Conservation (phyloP, 2,888 invertebrate genomes). For the Macrophya annulata region DNA sequence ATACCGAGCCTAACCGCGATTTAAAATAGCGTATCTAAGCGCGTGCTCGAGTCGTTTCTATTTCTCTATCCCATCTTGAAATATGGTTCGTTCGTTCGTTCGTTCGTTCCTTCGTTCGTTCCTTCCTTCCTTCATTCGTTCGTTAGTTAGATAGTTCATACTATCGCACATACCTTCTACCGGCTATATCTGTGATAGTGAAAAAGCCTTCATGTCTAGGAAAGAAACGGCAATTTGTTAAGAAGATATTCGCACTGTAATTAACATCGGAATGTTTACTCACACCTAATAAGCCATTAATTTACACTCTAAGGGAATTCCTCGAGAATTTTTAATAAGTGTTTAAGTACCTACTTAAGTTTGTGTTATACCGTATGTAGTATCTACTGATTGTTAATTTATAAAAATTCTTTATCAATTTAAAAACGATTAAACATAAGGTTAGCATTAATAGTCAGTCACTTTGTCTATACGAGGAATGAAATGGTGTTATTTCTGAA, state of each 20-base stretch:
- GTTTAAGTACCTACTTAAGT: too few relatives aligned
- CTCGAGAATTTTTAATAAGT: not conserved
- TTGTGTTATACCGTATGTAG: too few relatives aligned
- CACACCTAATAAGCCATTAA: conserved; percentile 31
- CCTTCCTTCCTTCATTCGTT: not conserved
- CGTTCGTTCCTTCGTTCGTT: conserved; percentile 15
- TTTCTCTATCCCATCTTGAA: conserved; percentile 31
- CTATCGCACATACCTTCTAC: not conserved
- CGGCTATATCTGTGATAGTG: not conserved
- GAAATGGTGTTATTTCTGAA: not conserved
- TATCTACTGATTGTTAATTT: too few relatives aligned
- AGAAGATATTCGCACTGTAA: conserved; percentile 17
- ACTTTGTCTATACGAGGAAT: not conserved
- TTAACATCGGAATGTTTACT: conserved; percentile 40
- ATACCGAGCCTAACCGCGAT: conserved; percentile 41
- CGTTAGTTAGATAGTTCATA: conserved; percentile 1
- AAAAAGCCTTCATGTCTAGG: not conserved
- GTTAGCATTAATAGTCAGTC: too few relatives aligned
- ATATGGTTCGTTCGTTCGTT: conserved; percentile 24
- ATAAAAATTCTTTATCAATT: too few relatives aligned
- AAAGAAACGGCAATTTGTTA: conserved; percentile 38
- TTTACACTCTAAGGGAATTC: not conserved
- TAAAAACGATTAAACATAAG: too few relatives aligned
- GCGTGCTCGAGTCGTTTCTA: conserved; percentile 25
- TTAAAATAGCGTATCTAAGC: conserved; percentile 40